Evolutionary conservation across 2,797 vertebrate genomes (phyloP).

Genomic region (Falco cherrug): DNA sequence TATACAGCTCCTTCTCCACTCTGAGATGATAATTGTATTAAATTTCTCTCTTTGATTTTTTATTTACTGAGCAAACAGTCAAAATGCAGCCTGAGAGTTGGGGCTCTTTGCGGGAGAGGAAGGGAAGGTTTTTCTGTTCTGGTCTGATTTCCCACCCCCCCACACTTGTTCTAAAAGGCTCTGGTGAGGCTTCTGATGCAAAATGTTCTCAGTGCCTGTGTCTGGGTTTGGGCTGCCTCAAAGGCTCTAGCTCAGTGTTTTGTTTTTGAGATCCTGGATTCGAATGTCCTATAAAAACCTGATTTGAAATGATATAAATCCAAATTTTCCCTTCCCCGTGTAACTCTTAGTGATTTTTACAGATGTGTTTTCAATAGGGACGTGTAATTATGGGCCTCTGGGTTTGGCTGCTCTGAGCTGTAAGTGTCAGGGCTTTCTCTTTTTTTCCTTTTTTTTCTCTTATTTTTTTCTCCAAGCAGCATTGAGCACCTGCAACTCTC

Average conservation of each 20-base stretch:
- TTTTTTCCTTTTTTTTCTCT: not conserved
- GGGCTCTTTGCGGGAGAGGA: not conserved
- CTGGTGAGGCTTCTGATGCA: not conserved
- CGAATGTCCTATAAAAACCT: not conserved
- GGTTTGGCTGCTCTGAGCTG: slow-evolving; percentile 24
- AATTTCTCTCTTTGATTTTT: not conserved
- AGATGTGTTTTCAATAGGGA: slow-evolving; percentile 42
- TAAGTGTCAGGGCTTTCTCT: slow-evolving; percentile 2
- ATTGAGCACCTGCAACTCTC: slow-evolving; percentile 52
- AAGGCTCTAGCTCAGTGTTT: not conserved
- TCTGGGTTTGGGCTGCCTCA: not conserved
- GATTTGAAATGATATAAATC: slow-evolving; percentile 8
- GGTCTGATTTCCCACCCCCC: not conserved
- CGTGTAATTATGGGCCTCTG: slow-evolving; percentile 9
- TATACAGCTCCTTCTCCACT: not conserved
- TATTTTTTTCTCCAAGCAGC: not conserved
- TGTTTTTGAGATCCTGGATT: slow-evolving; percentile 11
- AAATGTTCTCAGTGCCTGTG: not conserved
- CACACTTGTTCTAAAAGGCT: not conserved
- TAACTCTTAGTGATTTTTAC: slow-evolving; percentile 46
- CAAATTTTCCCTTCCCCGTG: not conserved
- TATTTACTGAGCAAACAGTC: not conserved
- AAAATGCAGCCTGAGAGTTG: not conserved
- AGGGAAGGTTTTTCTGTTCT: not conserved
- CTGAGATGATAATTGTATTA: not conserved